Conservation (phyloP, 2,113 vertebrate genomes). For the Willisornis vidua region DNA sequence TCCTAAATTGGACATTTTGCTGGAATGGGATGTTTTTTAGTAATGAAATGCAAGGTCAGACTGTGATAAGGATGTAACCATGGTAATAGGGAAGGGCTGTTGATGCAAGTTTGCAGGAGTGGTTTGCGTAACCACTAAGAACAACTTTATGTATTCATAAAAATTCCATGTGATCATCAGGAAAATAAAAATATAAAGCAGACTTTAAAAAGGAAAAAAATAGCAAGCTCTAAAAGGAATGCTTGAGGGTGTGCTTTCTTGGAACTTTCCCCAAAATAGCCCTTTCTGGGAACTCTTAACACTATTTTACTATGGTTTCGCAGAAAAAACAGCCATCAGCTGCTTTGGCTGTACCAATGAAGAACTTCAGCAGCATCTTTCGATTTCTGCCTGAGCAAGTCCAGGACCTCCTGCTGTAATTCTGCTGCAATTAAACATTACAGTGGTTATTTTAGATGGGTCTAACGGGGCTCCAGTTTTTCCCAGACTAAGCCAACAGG, state of each 20-base stretch:
- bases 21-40: not conserved
- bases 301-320: not conserved
- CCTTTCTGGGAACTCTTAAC: not conserved
- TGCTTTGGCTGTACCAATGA: not conserved
- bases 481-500: not conserved
- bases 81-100: not conserved
- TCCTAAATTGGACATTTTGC: not conserved
- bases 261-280: not conserved
- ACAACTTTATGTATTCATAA: not conserved
- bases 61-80: not conserved
- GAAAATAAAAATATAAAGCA: not conserved
- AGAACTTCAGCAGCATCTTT: not conserved
- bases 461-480: not conserved
- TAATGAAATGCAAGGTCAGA: not conserved
- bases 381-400: not conserved
- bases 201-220: not conserved
- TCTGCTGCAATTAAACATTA: not conserved
- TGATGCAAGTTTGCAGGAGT: not conserved
- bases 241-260: not conserved
- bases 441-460: not conserved
- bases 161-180: not conserved
- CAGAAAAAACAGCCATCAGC: not conserved
- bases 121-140: not conserved
- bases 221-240: not conserved
- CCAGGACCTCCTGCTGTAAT: not conserved